These are phyloP conservation scores for Centropus unirufus DNA, from an alignment of 2,113 vertebrate species.

Conservation along the genomic window DNA sequence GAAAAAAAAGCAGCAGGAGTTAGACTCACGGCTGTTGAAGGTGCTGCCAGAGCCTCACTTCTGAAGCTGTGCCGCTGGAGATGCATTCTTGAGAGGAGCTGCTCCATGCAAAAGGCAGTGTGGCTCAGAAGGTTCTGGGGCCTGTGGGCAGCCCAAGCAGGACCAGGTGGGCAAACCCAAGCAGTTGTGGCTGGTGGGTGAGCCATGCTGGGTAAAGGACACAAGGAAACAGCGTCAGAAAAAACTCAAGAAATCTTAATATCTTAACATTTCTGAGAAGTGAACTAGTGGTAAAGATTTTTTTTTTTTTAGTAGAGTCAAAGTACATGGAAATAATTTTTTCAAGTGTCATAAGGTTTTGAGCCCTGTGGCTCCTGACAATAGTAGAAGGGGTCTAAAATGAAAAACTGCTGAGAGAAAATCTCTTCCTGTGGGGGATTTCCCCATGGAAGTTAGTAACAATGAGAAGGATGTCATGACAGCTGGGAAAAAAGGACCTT, in stretches of 20 bases:
- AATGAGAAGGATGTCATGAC: neutral
- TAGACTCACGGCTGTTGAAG: neutral
- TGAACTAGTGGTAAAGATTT: too few species aligned
- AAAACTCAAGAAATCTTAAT: neutral
- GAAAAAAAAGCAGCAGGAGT: neutral
- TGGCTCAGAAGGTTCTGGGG: neutral
- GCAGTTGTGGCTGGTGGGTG: neutral
- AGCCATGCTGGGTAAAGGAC: neutral
- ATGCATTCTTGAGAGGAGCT: neutral
- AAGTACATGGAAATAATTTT: neutral
- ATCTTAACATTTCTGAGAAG: too few species aligned
- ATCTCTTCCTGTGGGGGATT: neutral
- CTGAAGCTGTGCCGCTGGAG: neutral
- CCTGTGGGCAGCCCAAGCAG: neutral
- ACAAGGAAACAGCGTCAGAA: neutral
- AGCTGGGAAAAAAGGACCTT: neutral
- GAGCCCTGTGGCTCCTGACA: neutral
- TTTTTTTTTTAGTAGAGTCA: neutral
- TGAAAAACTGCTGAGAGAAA: neutral
- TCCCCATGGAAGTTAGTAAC: neutral
- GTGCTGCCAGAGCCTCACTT: rapidly evolving
- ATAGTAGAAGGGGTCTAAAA: neutral
- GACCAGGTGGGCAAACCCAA: neutral
- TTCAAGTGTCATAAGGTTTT: neutral
- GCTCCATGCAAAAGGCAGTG: neutral